phyloP scores from a whole-genome alignment of 2,888 invertebrate species.

The Lochmaea capreae region DNA sequence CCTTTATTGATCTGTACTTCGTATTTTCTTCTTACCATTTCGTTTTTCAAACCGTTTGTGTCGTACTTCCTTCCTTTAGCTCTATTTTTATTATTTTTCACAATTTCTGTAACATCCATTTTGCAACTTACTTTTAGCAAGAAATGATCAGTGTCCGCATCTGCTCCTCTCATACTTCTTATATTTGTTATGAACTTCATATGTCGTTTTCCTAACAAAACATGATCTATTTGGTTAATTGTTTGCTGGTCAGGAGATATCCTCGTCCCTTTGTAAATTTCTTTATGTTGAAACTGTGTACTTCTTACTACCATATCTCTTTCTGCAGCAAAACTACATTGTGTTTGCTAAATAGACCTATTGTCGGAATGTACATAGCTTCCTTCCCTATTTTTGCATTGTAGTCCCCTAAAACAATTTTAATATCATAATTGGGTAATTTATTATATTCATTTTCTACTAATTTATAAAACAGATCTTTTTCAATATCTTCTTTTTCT shows the following conservation, averaged over 20 bases:
- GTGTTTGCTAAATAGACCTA: not conserved
- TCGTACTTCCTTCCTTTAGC: too few species aligned
- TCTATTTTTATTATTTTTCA: too few species aligned
- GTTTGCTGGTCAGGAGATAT: not conserved
- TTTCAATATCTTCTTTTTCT: conserved; percentile 8
- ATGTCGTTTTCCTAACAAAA: too few species aligned
- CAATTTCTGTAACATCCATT: too few species aligned
- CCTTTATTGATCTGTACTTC: too few species aligned
- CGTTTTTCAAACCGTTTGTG: too few species aligned
- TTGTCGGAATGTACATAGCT: not conserved
- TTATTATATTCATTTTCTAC: conserved; percentile 14
- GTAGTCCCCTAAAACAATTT: not conserved
- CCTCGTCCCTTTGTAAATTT: conserved; percentile 14
- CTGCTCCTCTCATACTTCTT: too few species aligned
- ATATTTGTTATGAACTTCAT: too few species aligned
- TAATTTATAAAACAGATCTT: conserved; percentile 5
- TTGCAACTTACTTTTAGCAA: too few species aligned
- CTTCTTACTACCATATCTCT: conserved; percentile 17
- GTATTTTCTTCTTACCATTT: too few species aligned
- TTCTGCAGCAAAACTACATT: not conserved
- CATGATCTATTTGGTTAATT: conserved; percentile 3
- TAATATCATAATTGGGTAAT: conserved; percentile 19
- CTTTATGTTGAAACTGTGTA: conserved; percentile 12
- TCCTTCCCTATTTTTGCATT: conserved; percentile 11
- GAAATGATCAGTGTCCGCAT: too few species aligned